These are phyloP conservation scores for Circaetus gallicus DNA, from an alignment of 2,113 vertebrate species.

Conservation along the genomic window DNA sequence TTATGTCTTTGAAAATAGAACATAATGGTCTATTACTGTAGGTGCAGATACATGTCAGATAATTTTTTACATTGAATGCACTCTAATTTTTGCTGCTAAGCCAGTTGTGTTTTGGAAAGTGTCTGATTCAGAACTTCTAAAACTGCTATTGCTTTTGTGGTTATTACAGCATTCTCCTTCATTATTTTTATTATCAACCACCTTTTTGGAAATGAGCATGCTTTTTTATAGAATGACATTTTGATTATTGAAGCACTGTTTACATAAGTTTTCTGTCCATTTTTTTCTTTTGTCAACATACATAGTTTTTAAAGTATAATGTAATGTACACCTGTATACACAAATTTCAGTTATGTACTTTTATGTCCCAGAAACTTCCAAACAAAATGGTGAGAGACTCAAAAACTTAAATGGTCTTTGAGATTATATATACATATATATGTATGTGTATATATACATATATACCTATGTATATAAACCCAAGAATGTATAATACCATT, in stretches of 20 bases:
- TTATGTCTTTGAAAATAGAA: not conserved
- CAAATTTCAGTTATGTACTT: not conserved
- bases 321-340: not conserved
- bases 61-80: not conserved
- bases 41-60: not conserved
- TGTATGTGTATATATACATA: not conserved
- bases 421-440: not conserved
- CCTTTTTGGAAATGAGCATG: not conserved
- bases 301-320: not conserved
- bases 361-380: not conserved
- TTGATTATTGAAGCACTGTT: not conserved
- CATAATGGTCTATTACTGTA: not conserved
- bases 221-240: not conserved
- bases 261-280: not conserved
- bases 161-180: not conserved
- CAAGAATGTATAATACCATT: not conserved
- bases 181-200: not conserved
- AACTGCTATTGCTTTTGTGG: not conserved
- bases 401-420: not conserved
- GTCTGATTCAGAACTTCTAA: not conserved
- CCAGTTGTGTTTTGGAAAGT: not conserved
- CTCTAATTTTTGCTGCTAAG: not conserved
- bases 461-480: not conserved
- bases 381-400: not conserved
- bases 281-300: not conserved